phyloP scores from a whole-genome alignment of 92 coral and sea anemone species.

The Bergia sp. region DNA sequence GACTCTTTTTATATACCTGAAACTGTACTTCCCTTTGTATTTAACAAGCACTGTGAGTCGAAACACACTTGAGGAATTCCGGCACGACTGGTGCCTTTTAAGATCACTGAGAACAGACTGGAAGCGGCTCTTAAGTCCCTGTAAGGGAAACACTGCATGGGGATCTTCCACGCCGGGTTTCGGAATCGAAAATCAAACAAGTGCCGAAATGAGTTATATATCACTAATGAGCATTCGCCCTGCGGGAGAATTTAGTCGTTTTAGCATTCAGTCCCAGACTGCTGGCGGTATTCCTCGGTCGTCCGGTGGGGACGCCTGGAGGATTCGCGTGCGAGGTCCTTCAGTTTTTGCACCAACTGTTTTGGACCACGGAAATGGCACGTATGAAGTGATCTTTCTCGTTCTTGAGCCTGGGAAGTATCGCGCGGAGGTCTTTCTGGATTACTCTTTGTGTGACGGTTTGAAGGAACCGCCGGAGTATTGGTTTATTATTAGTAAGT shows the following conservation, averaged over 20 bases:
- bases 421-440: conserved; percentile 61
- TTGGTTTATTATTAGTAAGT: conserved; percentile 79
- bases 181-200: conserved; percentile 64
- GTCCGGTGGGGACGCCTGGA: conserved; percentile 90
- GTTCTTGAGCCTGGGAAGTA: conserved; percentile 89
- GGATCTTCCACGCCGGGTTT: conserved; percentile 49
- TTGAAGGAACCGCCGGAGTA: conserved; percentile 80
- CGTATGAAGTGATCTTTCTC: conserved; percentile 87
- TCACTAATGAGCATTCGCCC: conserved; percentile 72
- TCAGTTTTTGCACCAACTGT: conserved; percentile 79
- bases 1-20: conserved; percentile 62
- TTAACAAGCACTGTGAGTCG: conserved; percentile 70
- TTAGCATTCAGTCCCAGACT: conserved; percentile 82
- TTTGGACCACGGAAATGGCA: conserved; percentile 89
- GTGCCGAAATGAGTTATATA: conserved; percentile 70
- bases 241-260: conserved; percentile 83
- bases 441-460: conserved; percentile 86
- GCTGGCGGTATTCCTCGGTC: conserved; percentile 61
- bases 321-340: conserved; percentile 74
- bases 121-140: conserved; percentile 59
- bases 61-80: conserved; percentile 71
- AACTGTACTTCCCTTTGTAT: conserved; percentile 74
- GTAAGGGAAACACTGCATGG: conserved; percentile 60
- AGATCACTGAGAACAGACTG: conserved; percentile 70
- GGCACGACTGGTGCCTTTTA: conserved; percentile 80